Evolutionary conservation across 53 echinoderm and acorn worm genomes (phyloP), one percentile per base, ranked within the genome.

Genomic region (Henricia sp.): DNA sequence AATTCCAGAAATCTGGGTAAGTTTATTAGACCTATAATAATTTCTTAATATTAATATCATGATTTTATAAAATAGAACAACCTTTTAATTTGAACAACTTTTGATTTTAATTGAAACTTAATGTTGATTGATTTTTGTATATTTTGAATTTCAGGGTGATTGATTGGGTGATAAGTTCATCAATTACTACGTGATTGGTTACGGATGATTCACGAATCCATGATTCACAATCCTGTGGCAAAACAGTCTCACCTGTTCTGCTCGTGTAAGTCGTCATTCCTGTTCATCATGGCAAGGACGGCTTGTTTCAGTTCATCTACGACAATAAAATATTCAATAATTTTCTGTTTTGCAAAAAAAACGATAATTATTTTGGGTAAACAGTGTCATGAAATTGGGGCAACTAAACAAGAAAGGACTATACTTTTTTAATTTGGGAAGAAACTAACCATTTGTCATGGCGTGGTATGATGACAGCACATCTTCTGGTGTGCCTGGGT

Each of bases 271-370:
- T 96, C 97, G 77, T 96, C 97, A 58, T 92, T 96, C 10, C 89
- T 85, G 36, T 90, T 89, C 97, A 96, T 94, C 37, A 90, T 90
- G 11, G 97, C 90, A 60, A 94, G 67, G 9, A 96, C 70, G 9
- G 97, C 97, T 86, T 96, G 96, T 77, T 88, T 87, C 24, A 96
- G 75, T 46, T 96, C 97, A 90, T 94, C 97, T 96, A 71, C 25
- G 65, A 59, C 12, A 32, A 43, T 12, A 59, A n/a, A n/a, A n/a
- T n/a, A 36, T 70, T 36, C 1, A 17, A 38, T 39, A 11, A 44
- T 0, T 52, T 19, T 23, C 52, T 23, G 23, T n/a, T 23, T n/a
- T 23, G 23, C 11, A 4, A 4, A 19, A 52, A n/a, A 52, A 52
- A n/a, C 52, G 23, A n/a, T n/a, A n/a, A 0, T n/a, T 52, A 23